Evolutionary conservation across 1,140 invertebrate genomes (phyloP).

Genomic region (Onthophagus taurus): DNA sequence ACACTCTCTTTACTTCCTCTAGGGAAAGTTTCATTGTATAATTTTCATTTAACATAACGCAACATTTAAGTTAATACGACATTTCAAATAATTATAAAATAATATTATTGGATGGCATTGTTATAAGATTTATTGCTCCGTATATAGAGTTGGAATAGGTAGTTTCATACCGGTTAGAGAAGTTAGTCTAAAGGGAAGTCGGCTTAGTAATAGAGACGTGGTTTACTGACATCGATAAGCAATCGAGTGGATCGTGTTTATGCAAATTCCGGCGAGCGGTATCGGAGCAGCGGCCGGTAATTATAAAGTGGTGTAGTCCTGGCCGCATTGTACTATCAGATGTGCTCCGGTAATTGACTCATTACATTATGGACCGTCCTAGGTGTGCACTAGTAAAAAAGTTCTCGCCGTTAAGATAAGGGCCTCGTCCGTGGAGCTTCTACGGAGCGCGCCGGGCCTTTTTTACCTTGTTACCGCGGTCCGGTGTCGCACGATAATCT

Average conservation of each 20-base stretch:
- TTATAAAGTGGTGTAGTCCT: conserved; percentile 27
- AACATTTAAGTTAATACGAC: no score
- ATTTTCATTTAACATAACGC: no score
- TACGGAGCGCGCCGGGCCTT: conserved; percentile 15
- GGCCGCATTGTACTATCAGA: conserved; percentile 29
- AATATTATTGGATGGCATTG: no score
- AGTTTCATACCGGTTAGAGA: no score
- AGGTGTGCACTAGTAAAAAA: conserved; percentile 32
- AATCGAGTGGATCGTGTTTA: conserved; percentile 29
- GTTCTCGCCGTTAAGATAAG: conserved; percentile 31
- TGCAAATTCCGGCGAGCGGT: conserved; percentile 25
- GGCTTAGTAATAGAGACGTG: conserved; percentile 25
- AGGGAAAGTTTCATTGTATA: no score
- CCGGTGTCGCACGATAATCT: conserved; percentile 27
- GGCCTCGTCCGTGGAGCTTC: neutral
- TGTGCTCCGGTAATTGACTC: conserved; percentile 30
- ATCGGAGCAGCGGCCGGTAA: conserved; percentile 25
- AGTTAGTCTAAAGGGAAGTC: conserved; percentile 11
- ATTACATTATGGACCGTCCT: conserved; percentile 27
- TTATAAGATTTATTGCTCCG: no score
- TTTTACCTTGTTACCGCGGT: conserved; percentile 25
- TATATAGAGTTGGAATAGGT: no score
- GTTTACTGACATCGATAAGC: conserved; percentile 23
- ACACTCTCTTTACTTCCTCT: no score
- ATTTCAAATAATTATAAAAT: no score